Conservation (phyloP, 2,113 vertebrate species). For the Chloropsis cyanopogon region DNA sequence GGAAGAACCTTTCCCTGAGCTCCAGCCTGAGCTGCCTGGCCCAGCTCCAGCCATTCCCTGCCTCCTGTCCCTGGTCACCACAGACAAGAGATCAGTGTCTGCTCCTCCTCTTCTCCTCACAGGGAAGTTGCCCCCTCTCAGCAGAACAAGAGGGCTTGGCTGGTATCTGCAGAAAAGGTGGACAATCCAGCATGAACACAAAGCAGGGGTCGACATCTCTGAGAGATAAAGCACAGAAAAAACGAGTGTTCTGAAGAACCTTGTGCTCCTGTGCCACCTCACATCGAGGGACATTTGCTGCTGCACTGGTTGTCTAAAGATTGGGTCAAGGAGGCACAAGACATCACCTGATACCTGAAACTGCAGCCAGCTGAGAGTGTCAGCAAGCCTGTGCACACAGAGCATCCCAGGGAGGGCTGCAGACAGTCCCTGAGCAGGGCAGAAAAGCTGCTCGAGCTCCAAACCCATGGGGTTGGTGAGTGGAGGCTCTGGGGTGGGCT, state of each 20-base stretch:
- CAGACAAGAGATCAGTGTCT: not conserved
- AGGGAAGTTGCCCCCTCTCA: not conserved
- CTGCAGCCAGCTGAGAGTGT: not conserved
- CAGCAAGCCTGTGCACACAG: not conserved
- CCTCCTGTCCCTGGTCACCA: not conserved
- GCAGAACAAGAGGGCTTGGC: not conserved
- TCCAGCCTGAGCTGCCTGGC: not conserved
- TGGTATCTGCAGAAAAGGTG: not conserved
- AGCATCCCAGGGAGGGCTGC: not conserved
- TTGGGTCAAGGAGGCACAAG: not conserved
- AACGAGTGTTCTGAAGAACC: not conserved
- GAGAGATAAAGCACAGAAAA: not conserved
- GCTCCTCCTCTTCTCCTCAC: not conserved
- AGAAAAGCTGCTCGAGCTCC: not conserved
- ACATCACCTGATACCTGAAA: not conserved
- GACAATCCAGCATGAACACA: not conserved
- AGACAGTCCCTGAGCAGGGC: not conserved
- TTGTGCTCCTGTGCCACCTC: not conserved
- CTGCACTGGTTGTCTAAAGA: not conserved
- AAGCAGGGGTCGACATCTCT: not conserved
- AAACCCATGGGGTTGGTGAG: accelerated
- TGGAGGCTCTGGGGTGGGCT: not conserved
- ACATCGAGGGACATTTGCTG: not conserved
- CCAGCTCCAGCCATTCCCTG: not conserved
- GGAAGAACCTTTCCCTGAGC: not conserved